Evolutionary conservation across 2,113 vertebrate species (phyloP), one percentile per base, ranked within the genome.

Genomic region (Ictalurus punctatus): DNA sequence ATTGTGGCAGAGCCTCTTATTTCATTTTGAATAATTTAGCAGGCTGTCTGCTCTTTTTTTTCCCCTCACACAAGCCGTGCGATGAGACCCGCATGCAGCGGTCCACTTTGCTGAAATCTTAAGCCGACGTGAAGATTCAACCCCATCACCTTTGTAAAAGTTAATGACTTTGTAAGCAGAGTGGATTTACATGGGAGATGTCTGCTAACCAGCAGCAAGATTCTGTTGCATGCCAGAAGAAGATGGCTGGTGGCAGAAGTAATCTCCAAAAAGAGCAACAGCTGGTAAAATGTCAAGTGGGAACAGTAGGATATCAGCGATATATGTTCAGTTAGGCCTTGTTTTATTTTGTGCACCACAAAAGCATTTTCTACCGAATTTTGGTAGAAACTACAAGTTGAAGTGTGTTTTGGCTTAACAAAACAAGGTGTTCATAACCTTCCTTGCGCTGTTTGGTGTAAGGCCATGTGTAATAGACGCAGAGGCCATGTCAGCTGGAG

Each of bases 161-260:
- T 84, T 91, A 91, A 91, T 91, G 89, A 91, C 80, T 88, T 91
- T 91, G 85, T 87, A 91, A 90, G 85, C 76, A 85, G 79, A n/a
- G 1, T 27, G 71, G 84, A 86, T 91, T 90, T 91, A 88, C 90
- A 91, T 88, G 80, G 52, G 56, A 83, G 89, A 89, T 23, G 81
- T 21, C 74, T 86, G 34, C 58, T 94, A 93, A 94, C 93, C 95
- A 94, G 94, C 92, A 90, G 90, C 63, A 86, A 92, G 91, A 92
- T 71, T 93, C 88, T 61, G 89, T 89, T 86, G 88, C 88, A 90
- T 67, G 89, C 86, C 92, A 90, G 80, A 87, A 76, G 23, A 90
- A 61, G 25, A 92, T 91, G 93, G 92, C 83, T 94, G 90, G 87
- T 92, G 90, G 92, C 89, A 91, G 79, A 92, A 92, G 93, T 93